Base-by-base conservation (phyloP, 2,888 invertebrate genomes). In the Cosmia trapezina region DNA sequence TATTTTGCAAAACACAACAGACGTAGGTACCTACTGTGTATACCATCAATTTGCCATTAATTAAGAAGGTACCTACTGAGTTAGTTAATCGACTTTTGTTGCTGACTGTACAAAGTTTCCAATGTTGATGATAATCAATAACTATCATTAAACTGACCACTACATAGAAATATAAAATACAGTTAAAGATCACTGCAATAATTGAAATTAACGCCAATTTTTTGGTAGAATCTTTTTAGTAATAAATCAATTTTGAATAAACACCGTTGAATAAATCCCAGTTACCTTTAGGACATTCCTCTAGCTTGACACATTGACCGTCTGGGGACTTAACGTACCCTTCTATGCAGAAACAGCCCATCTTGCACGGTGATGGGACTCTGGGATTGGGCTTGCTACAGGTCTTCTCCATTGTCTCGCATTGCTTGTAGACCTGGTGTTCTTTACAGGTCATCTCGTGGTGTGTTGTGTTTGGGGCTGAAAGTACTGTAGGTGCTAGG, bases 271-370 rank as follows among this genome's bases (percentile, higher is more conserved):
- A n/a, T 12, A 66, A n/a, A 53, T 74, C 57, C 59, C 62, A 73
- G 19, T 76, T 87, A 93, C 91, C 93, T 90, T 85, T 85, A 9
- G 93, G 93, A 69, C 94, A 94, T 1, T 93, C 86, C 4, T 90
- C 84, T 7, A 84, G 61, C 33, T 78, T 87, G 14, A 94, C 89
- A 69, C 94, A 94, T 19, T 84, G 82, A 0, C 92, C 93, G 41
- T 85, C 87, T 0, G 91, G 90, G 0, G 89, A 87, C 71, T 89
- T 91, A 4, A 93, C 86, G 56, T 87, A 90, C 0, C 92, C 94
- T 0, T 89, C 88, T 12, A 87, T 83, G 73, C 95, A 95, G 87
- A 92, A 92, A 83, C 95, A 95, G 0, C 94, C 95, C 4, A 81
- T 79, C 1, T 73, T 76, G 76, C 94, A 93, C 14, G 87, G 76